Conservation (phyloP, 2,797 vertebrate genomes). For the Crenichthys baileyi region DNA sequence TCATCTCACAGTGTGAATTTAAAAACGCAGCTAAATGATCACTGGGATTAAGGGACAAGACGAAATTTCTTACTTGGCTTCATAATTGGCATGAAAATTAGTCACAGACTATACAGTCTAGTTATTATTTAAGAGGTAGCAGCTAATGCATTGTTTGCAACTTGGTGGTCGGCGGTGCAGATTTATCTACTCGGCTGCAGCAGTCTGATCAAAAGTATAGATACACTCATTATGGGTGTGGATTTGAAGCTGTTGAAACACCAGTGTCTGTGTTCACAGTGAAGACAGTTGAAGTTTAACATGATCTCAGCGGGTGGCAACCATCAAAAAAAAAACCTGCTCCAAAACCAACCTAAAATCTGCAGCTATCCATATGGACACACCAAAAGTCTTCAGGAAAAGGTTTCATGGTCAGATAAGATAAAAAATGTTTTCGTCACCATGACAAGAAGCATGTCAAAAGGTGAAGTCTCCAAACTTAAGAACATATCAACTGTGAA, state of each 20-base stretch:
- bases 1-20: slow-evolving; percentile 27
- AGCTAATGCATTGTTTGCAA: not conserved
- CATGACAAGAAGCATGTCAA: not conserved
- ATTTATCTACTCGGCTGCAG: not conserved
- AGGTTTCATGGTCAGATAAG: not conserved
- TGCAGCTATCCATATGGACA: too few relatives aligned
- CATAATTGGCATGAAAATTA: slow-evolving; percentile 31
- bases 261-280: not conserved
- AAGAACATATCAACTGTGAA: not conserved
- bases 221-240: not conserved
- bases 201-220: not conserved
- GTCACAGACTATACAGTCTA: not conserved
- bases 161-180: not conserved
- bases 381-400: not conserved
- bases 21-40: slow-evolving; percentile 36
- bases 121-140: slow-evolving; percentile 14
- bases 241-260: not conserved
- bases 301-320: not conserved
- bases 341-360: not conserved
- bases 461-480: not conserved
- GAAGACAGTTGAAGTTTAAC: too few relatives aligned
- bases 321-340: not conserved
- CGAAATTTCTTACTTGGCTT: slow-evolving; percentile 31
- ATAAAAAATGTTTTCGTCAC: not conserved
- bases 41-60: slow-evolving; percentile 23